Percentiles rank a stretch among this genome's conserved stretches.
Conservation (phyloP, 2,797 vertebrate species). For the Orestias chungarensis region DNA sequence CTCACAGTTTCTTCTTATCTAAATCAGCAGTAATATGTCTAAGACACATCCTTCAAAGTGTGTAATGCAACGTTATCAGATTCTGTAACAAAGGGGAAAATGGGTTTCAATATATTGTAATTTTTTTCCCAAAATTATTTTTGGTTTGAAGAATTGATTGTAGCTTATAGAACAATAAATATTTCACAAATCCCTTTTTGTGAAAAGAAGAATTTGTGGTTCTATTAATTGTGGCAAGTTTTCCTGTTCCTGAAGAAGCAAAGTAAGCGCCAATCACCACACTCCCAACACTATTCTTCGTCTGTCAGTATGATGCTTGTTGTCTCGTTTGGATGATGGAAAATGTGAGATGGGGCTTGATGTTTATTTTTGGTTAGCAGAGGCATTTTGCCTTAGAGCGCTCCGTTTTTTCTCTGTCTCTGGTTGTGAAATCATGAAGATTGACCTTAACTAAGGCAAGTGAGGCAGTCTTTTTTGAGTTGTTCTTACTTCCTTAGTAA, state of each 20-base stretch:
- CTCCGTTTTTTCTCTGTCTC: not conserved
- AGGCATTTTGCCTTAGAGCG: not conserved
- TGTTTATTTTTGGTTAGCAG: not conserved
- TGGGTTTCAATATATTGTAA: not conserved
- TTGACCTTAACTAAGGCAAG: too few species aligned
- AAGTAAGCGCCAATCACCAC: not conserved
- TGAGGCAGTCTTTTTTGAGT: too few species aligned
- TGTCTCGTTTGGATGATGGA: not conserved
- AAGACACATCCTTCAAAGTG: not conserved
- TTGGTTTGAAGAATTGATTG: not conserved
- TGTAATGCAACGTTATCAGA: constrained; percentile 32
- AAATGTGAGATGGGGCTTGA: not conserved
- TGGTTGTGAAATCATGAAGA: too few species aligned
- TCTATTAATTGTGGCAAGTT: not conserved
- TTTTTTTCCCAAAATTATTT: not conserved
- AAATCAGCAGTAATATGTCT: not conserved
- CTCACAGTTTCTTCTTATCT: not conserved
- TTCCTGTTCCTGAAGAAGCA: not conserved
- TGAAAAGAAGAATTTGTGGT: not conserved
- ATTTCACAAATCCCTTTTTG: not conserved
- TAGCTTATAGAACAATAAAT: not conserved
- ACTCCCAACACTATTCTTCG: not conserved
- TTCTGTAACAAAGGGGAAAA: too few species aligned
- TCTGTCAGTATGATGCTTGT: not conserved
- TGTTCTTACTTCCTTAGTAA: too few species aligned